A percentile compares a stretch with the other conserved stretches of the same genome.
Conservation (phyloP, 2,888 invertebrate species). For the Tetheella fluctuosa region DNA sequence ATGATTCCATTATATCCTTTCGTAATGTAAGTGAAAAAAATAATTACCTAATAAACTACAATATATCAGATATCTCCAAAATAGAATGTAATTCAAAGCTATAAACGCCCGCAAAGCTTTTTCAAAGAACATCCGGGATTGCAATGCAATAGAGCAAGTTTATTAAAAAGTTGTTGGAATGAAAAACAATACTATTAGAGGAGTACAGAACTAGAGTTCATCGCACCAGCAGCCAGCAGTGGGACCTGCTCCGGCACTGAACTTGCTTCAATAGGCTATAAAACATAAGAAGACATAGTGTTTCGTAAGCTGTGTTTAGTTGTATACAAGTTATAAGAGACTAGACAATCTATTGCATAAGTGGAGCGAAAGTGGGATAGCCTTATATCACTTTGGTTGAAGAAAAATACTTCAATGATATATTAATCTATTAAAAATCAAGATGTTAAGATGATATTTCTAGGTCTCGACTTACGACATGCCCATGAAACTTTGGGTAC, state of each 20-base stretch:
- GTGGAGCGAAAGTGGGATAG: background rate
- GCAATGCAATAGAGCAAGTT: constrained; percentile 37
- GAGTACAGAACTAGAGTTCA: constrained; percentile 52
- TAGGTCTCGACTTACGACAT: no score
- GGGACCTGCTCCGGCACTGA: constrained; percentile 56
- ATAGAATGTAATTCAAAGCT: background rate
- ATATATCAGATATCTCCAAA: background rate
- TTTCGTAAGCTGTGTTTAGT: constrained; percentile 60
- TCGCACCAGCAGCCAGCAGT: constrained; percentile 42
- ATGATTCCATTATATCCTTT: no score
- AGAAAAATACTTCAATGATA: no score
- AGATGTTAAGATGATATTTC: no score
- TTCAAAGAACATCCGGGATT: constrained; percentile 21
- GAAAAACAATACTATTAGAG: constrained; percentile 42
- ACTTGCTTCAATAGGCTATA: constrained; percentile 64
- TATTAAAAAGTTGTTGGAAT: constrained; percentile 44
- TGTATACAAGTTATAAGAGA: constrained; percentile 29
- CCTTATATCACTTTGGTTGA: no score
- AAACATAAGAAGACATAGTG: constrained; percentile 54
- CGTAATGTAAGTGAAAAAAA: no score
- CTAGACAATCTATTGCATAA: constrained; percentile 24
- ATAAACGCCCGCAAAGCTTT: background rate
- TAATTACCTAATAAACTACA: background rate
- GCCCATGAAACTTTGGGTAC: no score
- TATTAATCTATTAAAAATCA: no score